Conservation (phyloP, 2,797 vertebrate species). For the Champsocephalus esox region DNA sequence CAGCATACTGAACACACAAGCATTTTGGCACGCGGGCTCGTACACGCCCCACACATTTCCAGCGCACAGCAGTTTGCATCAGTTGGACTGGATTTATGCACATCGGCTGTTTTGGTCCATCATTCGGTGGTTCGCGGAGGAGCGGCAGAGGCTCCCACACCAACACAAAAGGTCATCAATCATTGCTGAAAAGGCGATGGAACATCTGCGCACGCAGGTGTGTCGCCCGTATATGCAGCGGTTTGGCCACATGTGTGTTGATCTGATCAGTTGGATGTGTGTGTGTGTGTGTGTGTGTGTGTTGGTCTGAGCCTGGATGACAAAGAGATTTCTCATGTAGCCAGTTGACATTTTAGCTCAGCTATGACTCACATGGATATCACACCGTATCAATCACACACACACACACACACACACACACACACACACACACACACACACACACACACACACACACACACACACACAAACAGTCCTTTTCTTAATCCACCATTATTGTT, state of each 20-base stretch:
- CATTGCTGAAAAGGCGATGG: constrained; percentile 77
- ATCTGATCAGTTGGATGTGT: constrained; percentile 49
- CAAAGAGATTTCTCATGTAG: constrained; percentile 67
- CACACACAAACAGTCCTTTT: constrained; percentile 57
- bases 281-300: neutral
- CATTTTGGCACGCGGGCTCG: constrained; percentile 46
- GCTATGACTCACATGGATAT: constrained; percentile 84
- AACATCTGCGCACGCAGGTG: constrained; percentile 83
- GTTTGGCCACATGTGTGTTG: constrained; percentile 65
- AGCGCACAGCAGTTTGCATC: constrained; percentile 64
- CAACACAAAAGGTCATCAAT: constrained; percentile 83
- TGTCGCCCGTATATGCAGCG: constrained; percentile 66
- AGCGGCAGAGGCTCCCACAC: constrained; percentile 57
- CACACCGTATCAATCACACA: constrained; percentile 83
- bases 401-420: constrained; percentile 61
- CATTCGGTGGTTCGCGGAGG: constrained; percentile 56
- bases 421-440: constrained; percentile 38
- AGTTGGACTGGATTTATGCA: constrained; percentile 49
- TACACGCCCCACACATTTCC: constrained; percentile 60
- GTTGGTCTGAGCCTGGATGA: constrained; percentile 9
- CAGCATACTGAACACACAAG: constrained; percentile 61
- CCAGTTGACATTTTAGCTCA: constrained; percentile 86
- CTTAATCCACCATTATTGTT: constrained; percentile 82
- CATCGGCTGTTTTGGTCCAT: constrained; percentile 59
- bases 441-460: constrained; percentile 69